phyloP scores from a whole-genome alignment of 2,888 invertebrate species.

The Tachystola acroxantha region DNA sequence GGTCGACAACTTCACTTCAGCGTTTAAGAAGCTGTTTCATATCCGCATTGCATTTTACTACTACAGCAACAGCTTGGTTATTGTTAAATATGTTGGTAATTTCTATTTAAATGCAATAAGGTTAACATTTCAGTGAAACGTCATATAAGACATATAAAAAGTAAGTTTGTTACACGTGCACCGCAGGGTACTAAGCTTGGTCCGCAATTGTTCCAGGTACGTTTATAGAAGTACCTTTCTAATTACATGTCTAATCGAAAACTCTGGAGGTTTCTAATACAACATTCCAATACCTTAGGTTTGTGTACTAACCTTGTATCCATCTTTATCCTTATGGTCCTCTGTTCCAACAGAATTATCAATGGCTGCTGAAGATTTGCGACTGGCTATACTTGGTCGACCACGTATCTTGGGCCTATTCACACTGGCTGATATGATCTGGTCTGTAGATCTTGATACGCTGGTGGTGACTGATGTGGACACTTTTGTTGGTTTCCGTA shows the following conservation, averaged over 20 bases:
- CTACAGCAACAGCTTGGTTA: slow-evolving; percentile 22
- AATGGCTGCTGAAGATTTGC: slow-evolving; percentile 72
- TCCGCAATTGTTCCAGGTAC: slow-evolving; percentile 34
- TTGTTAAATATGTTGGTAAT: slow-evolving; percentile 13
- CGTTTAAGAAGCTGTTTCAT: slow-evolving; percentile 46
- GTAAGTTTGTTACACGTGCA: slow-evolving; percentile 25
- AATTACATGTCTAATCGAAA: too few relatives aligned
- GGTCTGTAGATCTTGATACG: slow-evolving; percentile 80
- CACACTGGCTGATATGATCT: slow-evolving; percentile 71
- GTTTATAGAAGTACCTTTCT: slow-evolving; percentile 24
- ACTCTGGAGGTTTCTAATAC: too few relatives aligned
- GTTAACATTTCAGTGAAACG: slow-evolving; percentile 18
- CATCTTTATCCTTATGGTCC: slow-evolving; percentile 82
- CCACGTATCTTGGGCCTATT: slow-evolving; percentile 82
- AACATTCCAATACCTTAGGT: too few relatives aligned
- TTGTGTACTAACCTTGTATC: slow-evolving; percentile 81
- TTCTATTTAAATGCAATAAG: slow-evolving; percentile 25
- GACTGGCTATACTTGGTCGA: slow-evolving; percentile 76
- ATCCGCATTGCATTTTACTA: slow-evolving; percentile 52
- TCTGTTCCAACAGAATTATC: slow-evolving; percentile 77
- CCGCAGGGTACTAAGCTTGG: slow-evolving; percentile 36
- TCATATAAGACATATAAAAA: slow-evolving; percentile 9
- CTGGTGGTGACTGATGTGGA: slow-evolving; percentile 80
- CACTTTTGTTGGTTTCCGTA: slow-evolving; percentile 81
- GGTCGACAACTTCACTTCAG: slow-evolving; percentile 57